Conservation (phyloP, 2,113 vertebrate genomes). For the Cyphomyrus discorhynchus region DNA sequence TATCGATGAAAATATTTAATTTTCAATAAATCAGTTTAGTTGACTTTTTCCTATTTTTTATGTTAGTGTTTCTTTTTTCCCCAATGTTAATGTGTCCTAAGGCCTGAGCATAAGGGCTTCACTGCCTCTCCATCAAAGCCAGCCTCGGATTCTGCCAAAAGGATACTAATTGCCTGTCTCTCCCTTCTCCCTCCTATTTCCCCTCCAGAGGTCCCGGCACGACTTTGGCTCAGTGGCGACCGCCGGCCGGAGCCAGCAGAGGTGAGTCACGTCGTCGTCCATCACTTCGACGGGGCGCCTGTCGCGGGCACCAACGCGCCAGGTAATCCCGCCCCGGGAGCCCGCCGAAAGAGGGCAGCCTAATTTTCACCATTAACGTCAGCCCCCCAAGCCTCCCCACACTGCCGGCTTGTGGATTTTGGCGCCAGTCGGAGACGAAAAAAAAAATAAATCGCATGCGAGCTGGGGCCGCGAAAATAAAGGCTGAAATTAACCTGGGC, state of each 20-base stretch:
- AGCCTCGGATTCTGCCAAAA: background rate
- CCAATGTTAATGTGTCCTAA: background rate
- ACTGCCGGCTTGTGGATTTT: background rate
- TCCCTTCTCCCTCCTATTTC: background rate
- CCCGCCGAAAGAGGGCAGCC: background rate
- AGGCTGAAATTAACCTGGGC: background rate
- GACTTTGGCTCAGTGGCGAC: background rate
- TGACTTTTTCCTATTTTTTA: background rate
- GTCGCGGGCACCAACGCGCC: background rate
- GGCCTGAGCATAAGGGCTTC: background rate
- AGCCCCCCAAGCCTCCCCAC: background rate
- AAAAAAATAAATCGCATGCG: background rate
- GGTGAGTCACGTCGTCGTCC: background rate
- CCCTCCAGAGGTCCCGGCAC: background rate
- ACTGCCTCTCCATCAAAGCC: background rate
- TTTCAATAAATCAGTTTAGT: background rate
- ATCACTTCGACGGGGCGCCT: background rate
- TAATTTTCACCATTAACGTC: constrained; percentile 1
- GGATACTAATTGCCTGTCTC: constrained; percentile 13
- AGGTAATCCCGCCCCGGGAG: background rate
- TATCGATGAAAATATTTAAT: background rate
- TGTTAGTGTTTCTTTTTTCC: background rate
- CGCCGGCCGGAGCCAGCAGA: background rate
- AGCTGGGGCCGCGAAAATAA: background rate
- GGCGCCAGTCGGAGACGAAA: background rate